phyloP scores from a whole-genome alignment of 2,888 invertebrate species.

The Polyommatus iphigenia region DNA sequence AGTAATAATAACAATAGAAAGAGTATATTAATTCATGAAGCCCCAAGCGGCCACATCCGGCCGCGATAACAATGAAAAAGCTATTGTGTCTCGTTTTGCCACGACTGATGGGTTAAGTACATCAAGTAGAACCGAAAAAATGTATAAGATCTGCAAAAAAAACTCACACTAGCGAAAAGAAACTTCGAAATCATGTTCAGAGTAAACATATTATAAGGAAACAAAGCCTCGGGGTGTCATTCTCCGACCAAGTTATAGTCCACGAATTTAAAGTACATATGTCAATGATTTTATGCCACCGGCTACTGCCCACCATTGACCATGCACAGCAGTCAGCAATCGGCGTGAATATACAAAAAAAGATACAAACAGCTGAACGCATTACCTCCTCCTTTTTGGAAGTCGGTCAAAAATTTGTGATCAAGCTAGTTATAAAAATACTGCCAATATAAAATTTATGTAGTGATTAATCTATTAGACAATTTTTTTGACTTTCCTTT shows the following conservation, averaged over 20 bases:
- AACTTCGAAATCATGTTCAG: conserved; percentile 57
- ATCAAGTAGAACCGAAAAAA: conserved; percentile 42
- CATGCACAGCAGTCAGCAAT: too few relatives aligned
- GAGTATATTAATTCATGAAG: neutral
- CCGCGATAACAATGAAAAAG: too few relatives aligned
- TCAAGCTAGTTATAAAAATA: conserved; percentile 40
- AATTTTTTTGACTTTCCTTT: conserved; percentile 27
- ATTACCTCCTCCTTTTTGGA: too few relatives aligned
- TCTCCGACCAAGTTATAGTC: conserved; percentile 65
- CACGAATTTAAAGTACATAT: conserved; percentile 58
- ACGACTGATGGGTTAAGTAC: too few relatives aligned
- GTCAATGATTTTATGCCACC: too few relatives aligned
- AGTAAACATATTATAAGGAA: conserved; percentile 60
- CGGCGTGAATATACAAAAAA: too few relatives aligned
- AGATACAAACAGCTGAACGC: too few relatives aligned
- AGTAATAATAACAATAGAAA: conserved; percentile 32
- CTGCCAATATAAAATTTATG: conserved; percentile 39
- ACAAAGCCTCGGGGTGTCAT: conserved; percentile 61
- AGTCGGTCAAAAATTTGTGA: conserved; percentile 34
- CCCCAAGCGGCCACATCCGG: too few relatives aligned
- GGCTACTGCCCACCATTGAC: too few relatives aligned
- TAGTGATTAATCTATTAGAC: conserved; percentile 34
- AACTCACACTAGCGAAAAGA: conserved; percentile 56
- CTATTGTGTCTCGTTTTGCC: too few relatives aligned
- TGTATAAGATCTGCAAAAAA: conserved; percentile 65